These are phyloP conservation scores for Lacerta agilis DNA, from an alignment of 2,797 vertebrate species.

Conservation along the genomic window DNA sequence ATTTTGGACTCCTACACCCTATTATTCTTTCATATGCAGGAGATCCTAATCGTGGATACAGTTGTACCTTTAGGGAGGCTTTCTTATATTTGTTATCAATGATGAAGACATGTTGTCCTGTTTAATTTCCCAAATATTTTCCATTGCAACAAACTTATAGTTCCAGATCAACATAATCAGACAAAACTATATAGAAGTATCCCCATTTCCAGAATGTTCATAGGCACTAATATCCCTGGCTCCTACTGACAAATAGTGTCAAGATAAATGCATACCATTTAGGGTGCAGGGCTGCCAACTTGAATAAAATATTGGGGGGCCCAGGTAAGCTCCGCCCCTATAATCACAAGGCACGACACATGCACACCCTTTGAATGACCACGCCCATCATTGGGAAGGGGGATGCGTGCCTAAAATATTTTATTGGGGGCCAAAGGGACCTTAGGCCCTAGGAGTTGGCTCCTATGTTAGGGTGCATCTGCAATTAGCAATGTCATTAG, in stretches of 20 bases:
- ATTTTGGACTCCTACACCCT: not conserved
- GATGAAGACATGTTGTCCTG: not conserved
- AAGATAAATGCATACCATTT: not conserved
- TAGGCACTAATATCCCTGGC: not conserved
- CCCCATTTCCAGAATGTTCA: not conserved
- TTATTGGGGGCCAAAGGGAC: no score
- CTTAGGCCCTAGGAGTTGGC: no score
- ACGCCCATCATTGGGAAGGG: no score
- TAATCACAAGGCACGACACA: no score
- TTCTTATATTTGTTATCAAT: slow-evolving; percentile 32
- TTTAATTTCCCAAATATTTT: slow-evolving; percentile 4
- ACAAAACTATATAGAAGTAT: not conserved
- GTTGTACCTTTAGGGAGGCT: not conserved
- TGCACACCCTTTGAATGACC: no score
- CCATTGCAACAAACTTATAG: not conserved
- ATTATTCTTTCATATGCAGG: not conserved
- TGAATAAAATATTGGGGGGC: no score
- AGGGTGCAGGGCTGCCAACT: not conserved
- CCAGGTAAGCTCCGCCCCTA: no score
- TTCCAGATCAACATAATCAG: not conserved
- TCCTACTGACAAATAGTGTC: no score
- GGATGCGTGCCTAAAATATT: no score
- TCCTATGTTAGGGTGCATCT: not conserved
- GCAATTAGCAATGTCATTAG: no score
- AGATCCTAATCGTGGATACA: slow-evolving; percentile 9